These are phyloP conservation scores for Punctoribates punctum DNA, from an alignment of 2,888 invertebrate species.

Conservation along the genomic window DNA sequence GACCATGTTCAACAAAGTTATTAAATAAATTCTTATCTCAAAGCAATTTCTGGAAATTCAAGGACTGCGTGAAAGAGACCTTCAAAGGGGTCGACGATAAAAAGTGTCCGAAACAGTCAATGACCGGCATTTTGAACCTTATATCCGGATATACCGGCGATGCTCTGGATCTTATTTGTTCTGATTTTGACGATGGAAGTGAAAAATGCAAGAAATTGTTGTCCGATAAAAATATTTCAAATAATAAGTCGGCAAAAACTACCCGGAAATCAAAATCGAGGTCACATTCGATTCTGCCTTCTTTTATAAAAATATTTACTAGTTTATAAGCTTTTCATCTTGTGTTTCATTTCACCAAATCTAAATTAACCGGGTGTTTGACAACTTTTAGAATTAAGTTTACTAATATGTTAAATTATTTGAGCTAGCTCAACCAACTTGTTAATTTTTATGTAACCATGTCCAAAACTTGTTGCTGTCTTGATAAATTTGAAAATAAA, in stretches of 20 bases:
- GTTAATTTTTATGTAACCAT: no score
- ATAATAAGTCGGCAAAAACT: not conserved
- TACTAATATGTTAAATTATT: no score
- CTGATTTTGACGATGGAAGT: conserved; percentile 25
- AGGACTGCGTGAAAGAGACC: conserved; percentile 5
- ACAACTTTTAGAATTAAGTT: no score
- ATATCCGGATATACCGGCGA: conserved; percentile 33
- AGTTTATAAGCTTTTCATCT: not conserved
- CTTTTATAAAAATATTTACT: not conserved
- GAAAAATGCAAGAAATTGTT: conserved; percentile 25
- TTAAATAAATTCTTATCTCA: not conserved
- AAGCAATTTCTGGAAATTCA: conserved; percentile 37
- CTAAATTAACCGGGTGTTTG: no score
- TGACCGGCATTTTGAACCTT: conserved; percentile 15
- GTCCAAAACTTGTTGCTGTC: no score
- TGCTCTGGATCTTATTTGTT: conserved; percentile 30
- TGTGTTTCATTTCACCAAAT: no score
- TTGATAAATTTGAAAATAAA: no score
- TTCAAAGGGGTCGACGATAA: not conserved
- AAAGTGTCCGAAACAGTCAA: conserved; percentile 22
- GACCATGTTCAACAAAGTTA: not conserved
- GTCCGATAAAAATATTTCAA: not conserved
- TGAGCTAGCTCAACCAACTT: no score
- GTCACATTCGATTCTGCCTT: not conserved
- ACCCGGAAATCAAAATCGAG: not conserved